Base-by-base conservation (phyloP, 1,140 invertebrate genomes). In the Scaptodrosophila lebanonensis region DNA sequence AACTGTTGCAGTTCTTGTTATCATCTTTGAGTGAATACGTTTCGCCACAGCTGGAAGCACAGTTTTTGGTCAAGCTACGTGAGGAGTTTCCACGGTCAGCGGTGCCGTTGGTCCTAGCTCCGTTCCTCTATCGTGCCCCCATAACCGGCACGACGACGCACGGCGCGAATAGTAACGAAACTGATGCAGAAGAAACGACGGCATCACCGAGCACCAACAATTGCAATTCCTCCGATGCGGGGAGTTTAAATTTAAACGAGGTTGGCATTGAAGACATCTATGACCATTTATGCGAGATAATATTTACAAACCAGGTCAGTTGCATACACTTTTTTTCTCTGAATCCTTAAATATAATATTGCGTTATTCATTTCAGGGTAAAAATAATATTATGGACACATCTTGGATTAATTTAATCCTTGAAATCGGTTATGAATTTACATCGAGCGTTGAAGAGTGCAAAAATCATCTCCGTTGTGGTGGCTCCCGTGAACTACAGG, bases 391-490 rank as follows among this genome's bases (percentile, higher is more conserved):
- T 90, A 91, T 92, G 88, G 92, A 93, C 50, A 92, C 90, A 83
- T 91, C 93, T 56, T 87, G 94, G 68, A 91, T 93, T 49, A 94
- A 98, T 75, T 89, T 98, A 69, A 92, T 98, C 66, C 91, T 93
- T 84, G 96, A 98, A 88, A 91, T 97, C 68, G 95, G 96, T 29
- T 97, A 95, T 87, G 89, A 91, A 52, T 97, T 97, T 86, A 98
- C 95, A 47, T 89, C 90, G 43, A 94, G 91, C 30, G 89, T 96
- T 38, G 97, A 98, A 88, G 95, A 97, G 89, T 98, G 96, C 84
- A 92, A 95, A 65, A 92, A 91, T 66, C 92, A 93, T 64, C 88
- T 98, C 64, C 87, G 93, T 30, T 94, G 93, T 71, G 90, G 96
- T 56, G 57, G 30, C 40, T 53, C 57, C n/a, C 68, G 79, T 1